Evolutionary conservation across 2,113 vertebrate genomes (phyloP).

Genomic region (Xiphias gladius): DNA sequence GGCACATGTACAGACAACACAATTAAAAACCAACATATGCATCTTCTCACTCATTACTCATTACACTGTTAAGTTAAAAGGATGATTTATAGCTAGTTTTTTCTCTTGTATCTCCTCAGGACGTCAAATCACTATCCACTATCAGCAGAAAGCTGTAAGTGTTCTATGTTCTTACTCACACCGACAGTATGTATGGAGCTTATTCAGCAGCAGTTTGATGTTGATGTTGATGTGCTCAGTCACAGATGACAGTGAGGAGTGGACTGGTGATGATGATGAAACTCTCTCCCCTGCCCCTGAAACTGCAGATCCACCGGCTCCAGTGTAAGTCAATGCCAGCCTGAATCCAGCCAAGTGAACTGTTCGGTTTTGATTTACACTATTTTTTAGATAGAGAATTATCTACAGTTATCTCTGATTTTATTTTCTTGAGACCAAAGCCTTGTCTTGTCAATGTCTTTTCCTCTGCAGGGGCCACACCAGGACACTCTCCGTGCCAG

Average conservation of each 20-base stretch:
- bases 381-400: background rate
- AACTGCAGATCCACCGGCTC: background rate
- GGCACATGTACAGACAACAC: background rate
- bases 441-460: background rate
- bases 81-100: background rate
- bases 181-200: background rate
- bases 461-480: conserved; percentile 63
- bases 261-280: conserved; percentile 87
- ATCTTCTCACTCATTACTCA: background rate
- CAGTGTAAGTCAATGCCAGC: conserved; percentile 59
- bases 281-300: conserved; percentile 21
- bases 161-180: background rate
- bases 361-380: background rate
- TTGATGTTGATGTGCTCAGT: conserved; percentile 69
- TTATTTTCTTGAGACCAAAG: background rate
- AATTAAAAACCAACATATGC: background rate
- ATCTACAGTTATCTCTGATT: background rate
- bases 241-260: conserved; percentile 88
- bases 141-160: conserved; percentile 82
- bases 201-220: conserved; percentile 10
- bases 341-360: background rate
- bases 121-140: conserved; percentile 59
- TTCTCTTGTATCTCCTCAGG: conserved; percentile 49
- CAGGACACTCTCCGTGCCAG: conserved; percentile 69
- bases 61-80: background rate